phyloP scores from a whole-genome alignment of 2,113 vertebrate genomes.

The Lota lota region DNA sequence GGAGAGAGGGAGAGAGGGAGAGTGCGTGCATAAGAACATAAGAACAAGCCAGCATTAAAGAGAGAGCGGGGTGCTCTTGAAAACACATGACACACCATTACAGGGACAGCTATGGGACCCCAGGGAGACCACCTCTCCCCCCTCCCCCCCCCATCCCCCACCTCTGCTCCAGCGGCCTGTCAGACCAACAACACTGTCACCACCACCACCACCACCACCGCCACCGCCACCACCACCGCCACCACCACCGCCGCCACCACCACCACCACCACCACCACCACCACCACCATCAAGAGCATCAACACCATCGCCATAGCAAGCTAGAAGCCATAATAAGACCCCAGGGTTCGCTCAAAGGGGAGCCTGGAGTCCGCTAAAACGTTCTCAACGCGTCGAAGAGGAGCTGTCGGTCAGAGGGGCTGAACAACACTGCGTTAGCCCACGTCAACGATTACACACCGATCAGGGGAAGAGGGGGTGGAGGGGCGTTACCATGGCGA shows the following conservation, averaged over 20 bases:
- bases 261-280: too few relatives aligned
- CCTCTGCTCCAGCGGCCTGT: conserved; percentile 42
- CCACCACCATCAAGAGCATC: too few relatives aligned
- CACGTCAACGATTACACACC: too few relatives aligned
- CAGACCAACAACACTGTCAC: conserved; percentile 7
- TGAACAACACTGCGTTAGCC: too few relatives aligned
- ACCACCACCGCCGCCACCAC: too few relatives aligned
- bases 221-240: too few relatives aligned
- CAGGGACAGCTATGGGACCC: conserved; percentile 41
- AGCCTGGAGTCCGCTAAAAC: conserved; percentile 41
- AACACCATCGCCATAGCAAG: conserved; percentile 15
- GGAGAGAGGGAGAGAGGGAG: too few relatives aligned
- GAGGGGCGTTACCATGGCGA: too few relatives aligned
- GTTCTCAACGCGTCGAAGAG: conserved; percentile 44
- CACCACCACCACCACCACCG: too few relatives aligned
- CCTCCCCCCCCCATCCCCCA: conserved; percentile 3
- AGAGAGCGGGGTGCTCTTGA: conserved; percentile 23
- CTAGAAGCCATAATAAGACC: conserved; percentile 56
- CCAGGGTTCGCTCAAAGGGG: conserved; percentile 48
- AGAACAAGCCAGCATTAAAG: not conserved
- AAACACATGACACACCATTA: conserved; percentile 41
- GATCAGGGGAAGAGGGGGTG: too few relatives aligned
- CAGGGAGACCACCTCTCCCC: not conserved
- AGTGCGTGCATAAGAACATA: not conserved
- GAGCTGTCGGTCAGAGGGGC: too few relatives aligned